Evolutionary conservation across 1,140 invertebrate species (phyloP).

Genomic region (Drosophila chauvacae): DNA sequence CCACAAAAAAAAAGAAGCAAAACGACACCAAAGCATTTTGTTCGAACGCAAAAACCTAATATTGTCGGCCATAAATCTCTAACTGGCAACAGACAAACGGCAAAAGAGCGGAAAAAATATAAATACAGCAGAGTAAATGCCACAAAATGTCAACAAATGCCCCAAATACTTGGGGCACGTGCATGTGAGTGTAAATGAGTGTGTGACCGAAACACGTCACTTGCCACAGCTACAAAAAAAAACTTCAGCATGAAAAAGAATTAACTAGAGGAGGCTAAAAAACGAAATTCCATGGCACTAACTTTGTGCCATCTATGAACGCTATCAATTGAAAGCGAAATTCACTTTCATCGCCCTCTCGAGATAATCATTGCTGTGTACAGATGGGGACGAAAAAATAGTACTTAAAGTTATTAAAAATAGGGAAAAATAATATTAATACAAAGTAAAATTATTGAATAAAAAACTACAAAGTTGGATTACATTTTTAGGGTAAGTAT

Average conservation of each 20-base stretch:
- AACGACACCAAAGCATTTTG: slow-evolving; percentile 18
- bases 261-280: slow-evolving; percentile 3
- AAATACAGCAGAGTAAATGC: slow-evolving; percentile 50
- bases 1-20: slow-evolving; percentile 2
- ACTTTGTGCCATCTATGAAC: slow-evolving; percentile 27
- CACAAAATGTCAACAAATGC: slow-evolving; percentile 71
- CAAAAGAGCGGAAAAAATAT: slow-evolving; percentile 17
- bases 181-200: slow-evolving; percentile 26
- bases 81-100: slow-evolving; percentile 37
- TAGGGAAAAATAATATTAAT: not conserved
- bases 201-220: slow-evolving; percentile 27
- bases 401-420: not conserved
- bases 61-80: slow-evolving; percentile 57
- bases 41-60: slow-evolving; percentile 36
- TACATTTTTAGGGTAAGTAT: not conserved
- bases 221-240: slow-evolving; percentile 21
- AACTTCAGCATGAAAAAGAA: not conserved
- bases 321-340: slow-evolving; percentile 67
- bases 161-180: slow-evolving; percentile 66
- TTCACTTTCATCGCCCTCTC: slow-evolving; percentile 29
- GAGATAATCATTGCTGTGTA: not conserved
- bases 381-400: not conserved
- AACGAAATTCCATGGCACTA: slow-evolving; percentile 10
- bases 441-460: not conserved
- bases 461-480: not conserved